These are phyloP conservation scores for Micrasema longulum DNA, from an alignment of 1,140 invertebrate genomes.

Conservation along the genomic window DNA sequence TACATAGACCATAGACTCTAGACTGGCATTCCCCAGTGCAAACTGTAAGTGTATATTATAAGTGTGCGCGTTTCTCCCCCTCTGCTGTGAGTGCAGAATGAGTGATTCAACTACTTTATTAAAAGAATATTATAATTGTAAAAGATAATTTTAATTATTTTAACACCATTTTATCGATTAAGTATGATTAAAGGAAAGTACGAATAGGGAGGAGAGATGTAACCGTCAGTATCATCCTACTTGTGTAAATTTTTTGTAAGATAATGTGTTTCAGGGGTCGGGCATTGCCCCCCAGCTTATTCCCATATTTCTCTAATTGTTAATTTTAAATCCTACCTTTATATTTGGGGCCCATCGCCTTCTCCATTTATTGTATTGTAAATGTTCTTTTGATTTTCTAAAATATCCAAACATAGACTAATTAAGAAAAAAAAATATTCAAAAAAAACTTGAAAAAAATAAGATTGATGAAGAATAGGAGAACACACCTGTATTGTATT, in stretches of 20 bases:
- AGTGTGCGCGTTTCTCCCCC: constrained; percentile 52
- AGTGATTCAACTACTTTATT: constrained; percentile 54
- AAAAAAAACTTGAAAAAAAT: constrained; percentile 53
- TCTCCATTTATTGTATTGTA: constrained; percentile 53
- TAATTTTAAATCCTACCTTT: constrained; percentile 48
- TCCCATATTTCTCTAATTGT: constrained; percentile 52
- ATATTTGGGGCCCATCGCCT: constrained; percentile 42
- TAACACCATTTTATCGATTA: constrained; percentile 55
- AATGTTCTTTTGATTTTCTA: constrained; percentile 55
- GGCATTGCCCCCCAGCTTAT: constrained; percentile 28
- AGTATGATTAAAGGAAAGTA: constrained; percentile 52
- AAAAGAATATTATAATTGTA: constrained; percentile 54
- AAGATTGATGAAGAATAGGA: constrained; percentile 50
- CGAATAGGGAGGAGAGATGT: constrained; percentile 49
- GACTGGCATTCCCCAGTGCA: constrained; percentile 52
- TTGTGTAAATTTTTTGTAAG: constrained; percentile 55
- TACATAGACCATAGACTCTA: constrained; percentile 53
- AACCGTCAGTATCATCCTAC: constrained; percentile 42
- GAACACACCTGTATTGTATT: constrained; percentile 37
- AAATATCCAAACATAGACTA: constrained; percentile 60
- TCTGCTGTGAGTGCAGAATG: constrained; percentile 49
- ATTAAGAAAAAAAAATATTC: constrained; percentile 62
- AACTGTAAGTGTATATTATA: constrained; percentile 56
- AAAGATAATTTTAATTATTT: constrained; percentile 56
- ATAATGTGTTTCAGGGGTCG: constrained; percentile 48